Evolutionary conservation across 2,113 vertebrate genomes (phyloP).

Genomic region (Mionectes macconnelli): DNA sequence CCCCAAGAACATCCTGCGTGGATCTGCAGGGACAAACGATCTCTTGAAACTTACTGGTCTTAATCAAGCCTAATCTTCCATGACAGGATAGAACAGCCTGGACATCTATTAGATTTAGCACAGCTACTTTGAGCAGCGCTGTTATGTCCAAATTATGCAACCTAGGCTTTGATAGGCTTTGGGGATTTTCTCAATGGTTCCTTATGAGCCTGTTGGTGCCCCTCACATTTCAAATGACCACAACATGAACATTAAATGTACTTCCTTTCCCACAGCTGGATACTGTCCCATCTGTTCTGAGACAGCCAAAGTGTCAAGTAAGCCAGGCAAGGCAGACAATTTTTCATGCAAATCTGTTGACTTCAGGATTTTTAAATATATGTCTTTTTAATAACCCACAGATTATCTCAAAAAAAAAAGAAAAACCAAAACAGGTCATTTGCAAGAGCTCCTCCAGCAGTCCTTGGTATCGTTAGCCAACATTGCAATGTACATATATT

Average conservation of each 20-base stretch:
- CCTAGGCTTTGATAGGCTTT: conserved; percentile 19
- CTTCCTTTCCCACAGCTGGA: conserved; percentile 68
- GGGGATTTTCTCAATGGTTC: conserved; percentile 54
- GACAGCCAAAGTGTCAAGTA: conserved; percentile 54
- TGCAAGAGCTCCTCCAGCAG: conserved; percentile 21
- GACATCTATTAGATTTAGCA: conserved; percentile 8
- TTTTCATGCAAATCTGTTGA: conserved; percentile 67
- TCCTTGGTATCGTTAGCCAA: not conserved
- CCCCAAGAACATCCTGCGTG: not conserved
- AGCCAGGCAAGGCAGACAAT: conserved; percentile 50
- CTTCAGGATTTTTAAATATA: conserved; percentile 62
- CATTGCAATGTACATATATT: not conserved
- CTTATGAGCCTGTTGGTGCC: conserved; percentile 31
- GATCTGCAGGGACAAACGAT: conserved; percentile 2
- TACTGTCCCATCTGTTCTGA: conserved; percentile 51
- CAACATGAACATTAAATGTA: conserved; percentile 24
- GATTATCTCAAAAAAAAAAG: conserved; percentile 32
- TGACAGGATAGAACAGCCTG: not conserved
- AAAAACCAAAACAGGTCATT: not conserved
- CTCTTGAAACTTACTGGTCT: conserved; percentile 21
- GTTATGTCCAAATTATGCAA: conserved; percentile 44
- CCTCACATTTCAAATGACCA: conserved; percentile 36
- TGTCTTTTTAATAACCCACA: conserved; percentile 55
- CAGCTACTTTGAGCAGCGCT: conserved; percentile 37
- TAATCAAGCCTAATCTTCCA: conserved; percentile 36